phyloP scores from a whole-genome alignment of 2,113 vertebrate genomes.

The Chascanopsetta lugubris region DNA sequence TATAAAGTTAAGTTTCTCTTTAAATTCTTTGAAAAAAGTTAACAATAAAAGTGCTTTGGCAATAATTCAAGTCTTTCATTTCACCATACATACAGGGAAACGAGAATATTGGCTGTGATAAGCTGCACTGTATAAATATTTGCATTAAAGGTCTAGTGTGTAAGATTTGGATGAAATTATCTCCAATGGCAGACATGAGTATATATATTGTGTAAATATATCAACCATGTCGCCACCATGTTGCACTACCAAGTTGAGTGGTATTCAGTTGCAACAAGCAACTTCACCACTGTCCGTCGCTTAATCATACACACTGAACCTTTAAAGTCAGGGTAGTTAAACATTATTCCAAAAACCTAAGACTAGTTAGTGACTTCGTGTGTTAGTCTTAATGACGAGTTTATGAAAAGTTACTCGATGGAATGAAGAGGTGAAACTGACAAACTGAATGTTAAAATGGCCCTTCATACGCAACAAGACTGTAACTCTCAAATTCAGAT shows the following conservation, averaged over 20 bases:
- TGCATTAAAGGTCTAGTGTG: too few relatives aligned
- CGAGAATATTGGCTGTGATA: constrained; percentile 26
- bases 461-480: constrained; percentile 3
- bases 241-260: too few relatives aligned
- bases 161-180: too few relatives aligned
- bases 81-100: constrained; percentile 52
- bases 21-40: constrained; percentile 20
- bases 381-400: background rate
- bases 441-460: constrained; percentile 21
- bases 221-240: too few relatives aligned
- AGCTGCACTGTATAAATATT: constrained; percentile 29
- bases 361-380: background rate
- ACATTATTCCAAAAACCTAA: constrained; percentile 26
- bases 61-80: constrained; percentile 75
- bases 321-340: constrained; percentile 7
- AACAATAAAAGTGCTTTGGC: constrained; percentile 77
- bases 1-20: constrained; percentile 30
- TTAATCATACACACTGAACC: too few relatives aligned
- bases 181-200: too few relatives aligned
- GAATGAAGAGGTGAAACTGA: constrained; percentile 11
- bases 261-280: too few relatives aligned
- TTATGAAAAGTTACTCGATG: background rate
- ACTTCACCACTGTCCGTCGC: too few relatives aligned
- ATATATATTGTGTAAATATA: too few relatives aligned
- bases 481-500: constrained; percentile 15